Evolutionary conservation across 1,140 invertebrate species (phyloP).

Genomic region (Bombus balteatus): DNA sequence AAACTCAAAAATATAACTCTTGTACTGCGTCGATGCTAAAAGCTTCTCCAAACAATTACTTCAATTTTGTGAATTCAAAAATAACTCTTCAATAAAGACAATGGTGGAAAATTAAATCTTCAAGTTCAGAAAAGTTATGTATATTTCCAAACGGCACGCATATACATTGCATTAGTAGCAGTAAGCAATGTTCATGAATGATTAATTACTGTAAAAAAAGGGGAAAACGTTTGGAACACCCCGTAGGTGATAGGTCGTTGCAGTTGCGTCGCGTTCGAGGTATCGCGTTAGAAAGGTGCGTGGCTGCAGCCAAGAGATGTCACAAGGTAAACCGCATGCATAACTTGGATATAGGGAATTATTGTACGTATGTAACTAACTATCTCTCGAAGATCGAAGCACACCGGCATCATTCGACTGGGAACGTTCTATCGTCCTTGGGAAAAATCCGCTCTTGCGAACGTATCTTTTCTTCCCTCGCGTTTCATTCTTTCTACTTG

Average conservation of each 20-base stretch:
- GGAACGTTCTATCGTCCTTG: conserved; percentile 56
- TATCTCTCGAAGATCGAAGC: conserved; percentile 54
- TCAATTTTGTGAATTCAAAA: not conserved
- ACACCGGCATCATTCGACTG: conserved; percentile 9
- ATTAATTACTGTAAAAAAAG: not conserved
- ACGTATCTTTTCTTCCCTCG: not conserved
- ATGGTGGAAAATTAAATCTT: not conserved
- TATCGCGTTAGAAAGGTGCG: conserved; percentile 78
- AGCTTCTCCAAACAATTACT: not conserved
- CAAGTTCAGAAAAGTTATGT: not conserved
- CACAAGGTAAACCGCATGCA: conserved; percentile 81
- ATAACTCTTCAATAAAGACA: not conserved
- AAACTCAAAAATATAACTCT: too few species aligned
- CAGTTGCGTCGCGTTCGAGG: conserved; percentile 37
- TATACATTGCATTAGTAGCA: too few species aligned
- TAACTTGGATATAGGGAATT: conserved; percentile 75
- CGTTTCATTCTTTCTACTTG: not conserved
- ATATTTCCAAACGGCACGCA: not conserved
- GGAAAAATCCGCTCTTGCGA: conserved; percentile 35
- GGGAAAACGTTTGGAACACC: conserved; percentile 14
- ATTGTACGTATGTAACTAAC: conserved; percentile 66
- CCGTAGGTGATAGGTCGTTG: conserved; percentile 14
- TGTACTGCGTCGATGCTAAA: too few species aligned
- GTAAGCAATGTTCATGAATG: not conserved
- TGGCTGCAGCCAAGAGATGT: conserved; percentile 72